Conservation (phyloP, 2,113 vertebrate genomes). For the Ochotona curzoniae region DNA sequence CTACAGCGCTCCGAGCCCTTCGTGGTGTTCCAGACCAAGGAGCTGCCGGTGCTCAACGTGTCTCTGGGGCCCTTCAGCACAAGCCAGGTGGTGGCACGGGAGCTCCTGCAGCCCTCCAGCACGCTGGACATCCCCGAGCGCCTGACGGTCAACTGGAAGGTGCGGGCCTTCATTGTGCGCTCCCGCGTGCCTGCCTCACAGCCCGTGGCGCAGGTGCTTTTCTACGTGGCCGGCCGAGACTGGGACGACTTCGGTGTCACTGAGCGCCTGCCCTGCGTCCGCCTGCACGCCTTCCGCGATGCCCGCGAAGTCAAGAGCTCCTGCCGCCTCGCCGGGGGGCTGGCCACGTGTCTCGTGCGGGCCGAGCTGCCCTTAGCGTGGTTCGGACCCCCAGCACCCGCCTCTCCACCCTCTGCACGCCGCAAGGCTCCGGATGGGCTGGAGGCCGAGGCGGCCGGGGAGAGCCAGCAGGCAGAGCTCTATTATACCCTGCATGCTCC, state of each 20-base stretch:
- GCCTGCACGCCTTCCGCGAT: conserved; percentile 95
- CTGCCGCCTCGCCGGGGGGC: conserved; percentile 92
- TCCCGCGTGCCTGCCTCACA: conserved; percentile 92
- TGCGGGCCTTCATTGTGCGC: conserved; percentile 97
- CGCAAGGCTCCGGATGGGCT: conserved; percentile 88
- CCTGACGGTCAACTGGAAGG: conserved; percentile 98
- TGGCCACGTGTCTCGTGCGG: conserved; percentile 96
- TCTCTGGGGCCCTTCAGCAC: conserved; percentile 94
- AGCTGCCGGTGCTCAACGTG: conserved; percentile 95
- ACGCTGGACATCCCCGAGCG: conserved; percentile 94
- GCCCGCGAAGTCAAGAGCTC: conserved; percentile 94
- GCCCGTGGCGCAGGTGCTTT: conserved; percentile 94
- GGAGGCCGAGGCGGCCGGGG: conserved; percentile 85
- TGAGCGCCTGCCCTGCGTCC: conserved; percentile 94
- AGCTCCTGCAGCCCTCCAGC: conserved; percentile 95
- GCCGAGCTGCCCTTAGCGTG: conserved; percentile 94
- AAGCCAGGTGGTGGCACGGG: conserved; percentile 94
- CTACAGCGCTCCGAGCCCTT: conserved; percentile 96
- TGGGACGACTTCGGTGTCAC: conserved; percentile 96
- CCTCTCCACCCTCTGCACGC: conserved; percentile 86
- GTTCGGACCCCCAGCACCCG: conserved; percentile 91
- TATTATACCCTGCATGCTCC: conserved; percentile 96
- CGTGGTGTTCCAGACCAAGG: conserved; percentile 98
- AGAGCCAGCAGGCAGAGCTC: conserved; percentile 94
- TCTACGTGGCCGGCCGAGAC: conserved; percentile 97